Evolutionary conservation across 2,797 vertebrate genomes (phyloP).

Genomic region (Pseudochaenichthys georgianus): DNA sequence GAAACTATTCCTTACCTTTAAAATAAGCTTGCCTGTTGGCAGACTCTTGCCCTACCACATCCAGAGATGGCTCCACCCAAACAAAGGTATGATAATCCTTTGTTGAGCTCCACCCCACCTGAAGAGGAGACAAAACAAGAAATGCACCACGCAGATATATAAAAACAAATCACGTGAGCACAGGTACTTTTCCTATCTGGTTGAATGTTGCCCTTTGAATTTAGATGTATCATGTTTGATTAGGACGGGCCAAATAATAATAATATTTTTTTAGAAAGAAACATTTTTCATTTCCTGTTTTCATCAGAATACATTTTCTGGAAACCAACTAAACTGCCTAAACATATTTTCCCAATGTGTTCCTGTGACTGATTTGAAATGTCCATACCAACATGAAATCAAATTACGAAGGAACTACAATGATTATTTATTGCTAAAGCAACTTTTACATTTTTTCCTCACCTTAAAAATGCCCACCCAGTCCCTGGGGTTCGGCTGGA

Average conservation of each 20-base stretch:
- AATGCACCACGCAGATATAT: background rate
- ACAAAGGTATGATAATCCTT: constrained; percentile 92
- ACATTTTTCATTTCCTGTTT: too few relatives aligned
- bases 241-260: too few relatives aligned
- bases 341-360: too few relatives aligned
- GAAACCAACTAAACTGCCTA: too few relatives aligned
- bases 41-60: constrained; percentile 27
- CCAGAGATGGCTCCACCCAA: constrained; percentile 83
- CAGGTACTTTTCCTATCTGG: too few relatives aligned
- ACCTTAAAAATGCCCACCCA: constrained; percentile 97
- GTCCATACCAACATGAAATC: too few relatives aligned
- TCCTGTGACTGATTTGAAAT: too few relatives aligned
- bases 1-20: constrained; percentile 81
- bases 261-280: too few relatives aligned
- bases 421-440: too few relatives aligned
- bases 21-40: constrained; percentile 84
- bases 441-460: background rate
- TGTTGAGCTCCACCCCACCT: constrained; percentile 94
- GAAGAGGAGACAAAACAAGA: constrained; percentile 9
- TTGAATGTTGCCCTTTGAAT: background rate
- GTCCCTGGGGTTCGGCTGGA: constrained; percentile 84
- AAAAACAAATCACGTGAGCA: background rate
- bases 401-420: too few relatives aligned
- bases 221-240: too few relatives aligned
- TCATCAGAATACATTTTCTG: too few relatives aligned